A percentile compares a stretch with the other conserved stretches of the same genome.
Evolutionary conservation across 2,797 vertebrate species (phyloP).

Genomic region (Podarcis siculus): DNA sequence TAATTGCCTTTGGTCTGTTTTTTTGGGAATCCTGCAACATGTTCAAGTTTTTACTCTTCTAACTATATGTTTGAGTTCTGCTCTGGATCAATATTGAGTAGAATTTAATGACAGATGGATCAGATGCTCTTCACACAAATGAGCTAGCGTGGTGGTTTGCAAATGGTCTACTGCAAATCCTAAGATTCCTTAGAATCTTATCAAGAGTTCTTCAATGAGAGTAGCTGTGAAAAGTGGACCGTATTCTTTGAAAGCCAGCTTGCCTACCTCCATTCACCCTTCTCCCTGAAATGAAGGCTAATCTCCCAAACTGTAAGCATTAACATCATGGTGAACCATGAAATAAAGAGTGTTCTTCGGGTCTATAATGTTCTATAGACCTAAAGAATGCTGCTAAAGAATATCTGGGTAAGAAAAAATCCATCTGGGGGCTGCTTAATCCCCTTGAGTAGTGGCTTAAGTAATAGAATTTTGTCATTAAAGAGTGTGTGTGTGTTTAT

Average conservation of each 20-base stretch:
- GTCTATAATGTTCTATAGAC: not conserved
- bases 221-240: not conserved
- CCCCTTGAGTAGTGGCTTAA: not conserved
- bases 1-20: too few species aligned
- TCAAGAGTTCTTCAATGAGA: not conserved
- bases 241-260: not conserved
- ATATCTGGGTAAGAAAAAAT: not conserved
- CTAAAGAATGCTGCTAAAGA: not conserved
- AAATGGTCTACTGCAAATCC: not conserved
- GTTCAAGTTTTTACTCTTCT: too few species aligned
- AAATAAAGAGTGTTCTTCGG: not conserved
- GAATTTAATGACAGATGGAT: not conserved
- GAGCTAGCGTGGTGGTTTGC: not conserved
- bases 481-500: not conserved
- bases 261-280: not conserved
- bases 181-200: not conserved
- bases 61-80: too few species aligned
- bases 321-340: not conserved
- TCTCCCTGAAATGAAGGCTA: not conserved
- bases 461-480: not conserved
- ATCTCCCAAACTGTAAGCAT: not conserved
- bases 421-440: not conserved
- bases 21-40: too few species aligned
- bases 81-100: too few species aligned
- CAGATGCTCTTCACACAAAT: not conserved